These are phyloP conservation scores for Synergus gifuensis DNA, from an alignment of 2,888 invertebrate species.

Conservation along the genomic window DNA sequence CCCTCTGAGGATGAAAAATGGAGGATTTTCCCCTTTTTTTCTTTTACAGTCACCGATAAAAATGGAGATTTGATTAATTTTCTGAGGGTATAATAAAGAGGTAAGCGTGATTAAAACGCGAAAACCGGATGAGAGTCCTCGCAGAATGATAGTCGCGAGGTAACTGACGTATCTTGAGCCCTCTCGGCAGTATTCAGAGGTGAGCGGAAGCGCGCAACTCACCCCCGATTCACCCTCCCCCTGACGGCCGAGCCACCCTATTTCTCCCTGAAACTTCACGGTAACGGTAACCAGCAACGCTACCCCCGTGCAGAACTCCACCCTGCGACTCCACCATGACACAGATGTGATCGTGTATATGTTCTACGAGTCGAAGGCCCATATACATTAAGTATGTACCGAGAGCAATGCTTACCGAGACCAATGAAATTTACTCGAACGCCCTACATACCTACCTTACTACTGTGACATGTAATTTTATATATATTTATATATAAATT, in stretches of 20 bases:
- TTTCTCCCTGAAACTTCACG: slow-evolving; percentile 45
- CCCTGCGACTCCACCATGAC: slow-evolving; percentile 42
- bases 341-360: slow-evolving; percentile 32
- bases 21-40: background rate
- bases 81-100: background rate
- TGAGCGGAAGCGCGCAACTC: slow-evolving; percentile 67
- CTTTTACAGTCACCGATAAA: background rate
- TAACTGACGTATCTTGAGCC: slow-evolving; percentile 71
- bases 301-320: slow-evolving; percentile 49
- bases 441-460: background rate
- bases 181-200: slow-evolving; percentile 59
- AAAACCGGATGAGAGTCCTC: slow-evolving; percentile 62
- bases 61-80: slow-evolving; percentile 4
- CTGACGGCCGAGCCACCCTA: slow-evolving; percentile 30
- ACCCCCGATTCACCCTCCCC: slow-evolving; percentile 55
- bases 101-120: background rate
- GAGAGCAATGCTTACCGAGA: slow-evolving; percentile 9
- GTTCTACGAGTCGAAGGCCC: slow-evolving; percentile 11
- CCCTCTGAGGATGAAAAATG: slow-evolving; percentile 14
- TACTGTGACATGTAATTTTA: background rate
- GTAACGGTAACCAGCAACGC: slow-evolving; percentile 46
- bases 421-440: slow-evolving; percentile 16
- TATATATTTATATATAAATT: no score
- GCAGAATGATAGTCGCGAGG: slow-evolving; percentile 74
- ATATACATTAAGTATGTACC: slow-evolving; percentile 13